phyloP scores from a whole-genome alignment of 1,140 invertebrate genomes.

The Globodera ellingtonae region DNA sequence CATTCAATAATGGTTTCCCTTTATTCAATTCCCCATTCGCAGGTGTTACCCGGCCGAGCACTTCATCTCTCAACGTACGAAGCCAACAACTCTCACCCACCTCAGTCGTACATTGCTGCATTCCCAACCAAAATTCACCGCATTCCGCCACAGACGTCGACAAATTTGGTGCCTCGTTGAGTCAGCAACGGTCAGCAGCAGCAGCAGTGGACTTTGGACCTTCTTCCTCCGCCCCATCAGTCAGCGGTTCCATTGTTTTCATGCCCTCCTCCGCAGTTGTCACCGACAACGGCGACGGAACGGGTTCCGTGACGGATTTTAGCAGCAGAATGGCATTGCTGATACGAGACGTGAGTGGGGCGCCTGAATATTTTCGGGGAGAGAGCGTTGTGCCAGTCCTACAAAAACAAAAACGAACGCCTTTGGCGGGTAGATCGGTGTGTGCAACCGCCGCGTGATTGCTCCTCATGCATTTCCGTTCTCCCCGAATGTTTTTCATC shows the following conservation, averaged over 20 bases:
- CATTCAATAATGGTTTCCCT: too few species aligned
- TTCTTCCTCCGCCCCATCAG: background rate
- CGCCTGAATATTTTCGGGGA: background rate
- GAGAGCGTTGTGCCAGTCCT: background rate
- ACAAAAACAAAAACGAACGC: background rate
- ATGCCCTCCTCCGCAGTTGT: constrained; percentile 3
- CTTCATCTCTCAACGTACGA: too few species aligned
- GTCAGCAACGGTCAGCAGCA: background rate
- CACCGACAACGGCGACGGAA: background rate
- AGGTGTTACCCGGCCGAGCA: too few species aligned
- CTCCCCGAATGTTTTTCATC: background rate
- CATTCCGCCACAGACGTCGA: background rate
- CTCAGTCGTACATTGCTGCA: too few species aligned
- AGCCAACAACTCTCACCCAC: too few species aligned
- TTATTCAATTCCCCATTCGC: too few species aligned
- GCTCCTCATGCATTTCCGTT: background rate
- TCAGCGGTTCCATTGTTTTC: background rate
- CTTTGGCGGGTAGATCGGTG: background rate
- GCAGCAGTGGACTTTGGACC: background rate
- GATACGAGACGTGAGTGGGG: constrained; percentile 5
- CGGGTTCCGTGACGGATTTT: background rate
- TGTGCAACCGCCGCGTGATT: background rate
- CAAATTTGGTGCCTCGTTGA: background rate
- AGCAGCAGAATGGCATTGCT: constrained; percentile 8
- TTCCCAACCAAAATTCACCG: background rate